Base-by-base conservation (phyloP, 2,113 vertebrate genomes). In the Coryphaenoides rupestris region DNA sequence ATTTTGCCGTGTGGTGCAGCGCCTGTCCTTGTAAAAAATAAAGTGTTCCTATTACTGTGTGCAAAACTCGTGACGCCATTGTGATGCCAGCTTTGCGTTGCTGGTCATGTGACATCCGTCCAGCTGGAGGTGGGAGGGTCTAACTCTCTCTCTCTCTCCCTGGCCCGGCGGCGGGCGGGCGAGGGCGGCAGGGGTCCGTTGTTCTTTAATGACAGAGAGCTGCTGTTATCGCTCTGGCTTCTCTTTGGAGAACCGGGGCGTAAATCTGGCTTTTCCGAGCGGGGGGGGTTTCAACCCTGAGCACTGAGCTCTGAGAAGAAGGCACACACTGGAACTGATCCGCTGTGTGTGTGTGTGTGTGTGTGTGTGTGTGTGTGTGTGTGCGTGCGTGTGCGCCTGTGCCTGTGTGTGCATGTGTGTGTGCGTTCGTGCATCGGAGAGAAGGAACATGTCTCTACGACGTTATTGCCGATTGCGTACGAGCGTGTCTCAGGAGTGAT, bases 321-420 rank as follows among this genome's bases (percentile, higher is more conserved):
- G 47, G 68, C 80, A 75, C 65, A 58, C 70, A 77, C 73, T 79
- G 81, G 86, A 89, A 88, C 87, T 82, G 78, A 87, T 88, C 86
- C 81, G 33, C 58, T 46, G 58, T 46, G 22, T 58, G 58, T 33
- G 59, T 21, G 61, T 21, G 16, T 19, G 49, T 66, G 45, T 74
- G 52, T 55, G 69, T 26, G 53, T 53, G 24, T 55, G 50, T 19
- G 45, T 49, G 21, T 40, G 10, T 61, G 59, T 50, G 15, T 46
- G 58, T 55, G 28, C 4, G 16, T 24, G 47, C 15, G 21, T 26
- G 2, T 46, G 46, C 2, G 23, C 15, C 7, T 14, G 6, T 63
- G 45, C 4, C 22, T 17, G 17, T 33, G 13, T 19, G 19, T 45
- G 17, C 21, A 10, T 21, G n/a, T 55, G 53, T 21, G 53, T 21